Evolutionary conservation across 2,113 vertebrate species (phyloP).

Genomic region (Fukomys damarensis): DNA sequence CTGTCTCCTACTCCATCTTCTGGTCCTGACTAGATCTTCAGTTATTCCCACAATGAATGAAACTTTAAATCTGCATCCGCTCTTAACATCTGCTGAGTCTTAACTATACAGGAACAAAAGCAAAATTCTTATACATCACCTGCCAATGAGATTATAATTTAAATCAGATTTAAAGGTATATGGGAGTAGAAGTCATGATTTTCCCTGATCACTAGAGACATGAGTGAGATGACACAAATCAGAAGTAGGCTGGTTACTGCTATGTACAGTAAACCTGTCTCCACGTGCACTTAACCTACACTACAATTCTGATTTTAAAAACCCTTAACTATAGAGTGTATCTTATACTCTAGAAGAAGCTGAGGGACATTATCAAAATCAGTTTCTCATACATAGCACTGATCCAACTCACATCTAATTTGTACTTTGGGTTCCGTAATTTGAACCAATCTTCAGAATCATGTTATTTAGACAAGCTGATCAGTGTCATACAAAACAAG

Average conservation of each 20-base stretch:
- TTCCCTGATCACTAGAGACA: background rate
- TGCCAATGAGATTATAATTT: slow-evolving; percentile 55
- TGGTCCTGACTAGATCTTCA: slow-evolving; percentile 44
- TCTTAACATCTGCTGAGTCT: slow-evolving; percentile 69
- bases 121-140: background rate
- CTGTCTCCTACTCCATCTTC: slow-evolving; percentile 12
- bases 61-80: slow-evolving; percentile 65
- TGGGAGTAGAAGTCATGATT: background rate
- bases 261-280: background rate
- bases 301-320: background rate
- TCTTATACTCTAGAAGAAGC: background rate
- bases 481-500: slow-evolving; percentile 27
- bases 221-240: background rate
- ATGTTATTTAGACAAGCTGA: slow-evolving; percentile 50
- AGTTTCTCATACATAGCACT: background rate
- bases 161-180: slow-evolving; percentile 45
- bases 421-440: slow-evolving; percentile 38
- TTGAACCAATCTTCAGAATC: slow-evolving; percentile 51
- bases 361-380: background rate
- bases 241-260: background rate
- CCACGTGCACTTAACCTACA: background rate
- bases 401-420: slow-evolving; percentile 16
- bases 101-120: slow-evolving; percentile 53
- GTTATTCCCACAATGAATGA: slow-evolving; percentile 58
- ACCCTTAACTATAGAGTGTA: background rate